Evolutionary conservation across 2,113 vertebrate species (phyloP), one percentile per base, ranked within the genome.

Genomic region (Cyanocitta stelleri): DNA sequence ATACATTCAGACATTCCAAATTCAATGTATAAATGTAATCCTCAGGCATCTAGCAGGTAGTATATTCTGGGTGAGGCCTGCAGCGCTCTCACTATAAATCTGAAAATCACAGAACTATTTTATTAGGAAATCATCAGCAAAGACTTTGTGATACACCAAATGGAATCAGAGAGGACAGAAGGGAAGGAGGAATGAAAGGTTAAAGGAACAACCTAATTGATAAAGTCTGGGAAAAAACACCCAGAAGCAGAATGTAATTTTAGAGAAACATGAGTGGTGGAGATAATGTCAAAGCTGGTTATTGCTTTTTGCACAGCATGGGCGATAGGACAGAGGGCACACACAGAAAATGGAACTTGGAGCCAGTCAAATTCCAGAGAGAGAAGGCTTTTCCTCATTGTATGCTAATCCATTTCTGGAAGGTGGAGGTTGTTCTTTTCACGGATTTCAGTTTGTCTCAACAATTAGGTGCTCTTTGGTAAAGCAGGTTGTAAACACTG

Each of bases 271-370:
- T 86, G 80, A 76, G 58, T 48, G 44, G 54, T 75, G 7, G 64
- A 97, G 96, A 95, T 97, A 96, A 91, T 81, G 88, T 93, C 91
- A 95, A 62, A 78, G 64, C 37, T 88, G 90, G 78, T 90, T 96
- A 96, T 62, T 95, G 64, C 46, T 88, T 95, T 96, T 82, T 89
- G 68, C 64, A 54, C 68, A 91, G 71, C 39, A 52, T 52, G 21
- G 46, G 35, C 1, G 1, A 78, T 49, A 73, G 73, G 48, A 92
- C 41, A 87, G 90, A 66, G 95, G 67, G 19, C 68, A 74, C 54
- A 37, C 20, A 62, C 11, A 92, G 64, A 56, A 91, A 93, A 79
- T 33, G 44, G 21, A 89, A 67, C 20, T 17, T 63, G 5, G 8
- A 93, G 26, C 35, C 72, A 93, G 52, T 75, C 46, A 90, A 44